Evolutionary conservation across 2,113 vertebrate species (phyloP).

Genomic region (zebrafish (Danio rerio)): DNA sequence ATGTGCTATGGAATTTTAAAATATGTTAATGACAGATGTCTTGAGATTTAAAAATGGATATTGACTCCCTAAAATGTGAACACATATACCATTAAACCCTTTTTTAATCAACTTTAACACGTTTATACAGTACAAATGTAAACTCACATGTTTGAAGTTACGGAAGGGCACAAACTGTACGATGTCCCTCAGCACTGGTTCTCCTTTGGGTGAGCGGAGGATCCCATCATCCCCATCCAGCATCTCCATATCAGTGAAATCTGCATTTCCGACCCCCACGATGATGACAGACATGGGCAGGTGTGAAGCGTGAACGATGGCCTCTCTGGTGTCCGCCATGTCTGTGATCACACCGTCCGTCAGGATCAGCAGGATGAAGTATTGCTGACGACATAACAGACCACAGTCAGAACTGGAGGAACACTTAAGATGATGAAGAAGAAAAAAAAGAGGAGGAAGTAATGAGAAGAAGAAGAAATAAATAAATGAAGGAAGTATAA

Average conservation of each 20-base stretch:
- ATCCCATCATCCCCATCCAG: constrained; percentile 94
- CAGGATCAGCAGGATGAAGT: constrained; percentile 96
- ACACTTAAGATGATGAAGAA: no score
- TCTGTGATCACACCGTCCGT: constrained; percentile 97
- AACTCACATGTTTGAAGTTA: constrained; percentile 96
- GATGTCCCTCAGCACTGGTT: constrained; percentile 93
- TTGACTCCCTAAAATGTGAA: no score
- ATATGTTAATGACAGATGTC: no score
- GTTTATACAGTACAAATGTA: neutral
- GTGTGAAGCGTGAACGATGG: constrained; percentile 95
- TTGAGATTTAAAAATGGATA: no score
- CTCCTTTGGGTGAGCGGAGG: constrained; percentile 90
- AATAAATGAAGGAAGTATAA: no score
- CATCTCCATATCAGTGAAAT: constrained; percentile 99
- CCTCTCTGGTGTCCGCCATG: constrained; percentile 96
- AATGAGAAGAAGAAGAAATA: no score
- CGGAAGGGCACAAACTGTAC: constrained; percentile 98
- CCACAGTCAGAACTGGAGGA: no score
- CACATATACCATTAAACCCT: no score
- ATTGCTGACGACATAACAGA: constrained; percentile 80
- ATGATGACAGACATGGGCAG: constrained; percentile 99
- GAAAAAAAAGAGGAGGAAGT: no score
- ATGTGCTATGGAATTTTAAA: no score
- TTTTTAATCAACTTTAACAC: neutral
- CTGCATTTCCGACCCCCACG: constrained; percentile 91